Evolutionary conservation across 2,888 invertebrate species (phyloP).

Genomic region (Rambutsinella grinnellia): DNA sequence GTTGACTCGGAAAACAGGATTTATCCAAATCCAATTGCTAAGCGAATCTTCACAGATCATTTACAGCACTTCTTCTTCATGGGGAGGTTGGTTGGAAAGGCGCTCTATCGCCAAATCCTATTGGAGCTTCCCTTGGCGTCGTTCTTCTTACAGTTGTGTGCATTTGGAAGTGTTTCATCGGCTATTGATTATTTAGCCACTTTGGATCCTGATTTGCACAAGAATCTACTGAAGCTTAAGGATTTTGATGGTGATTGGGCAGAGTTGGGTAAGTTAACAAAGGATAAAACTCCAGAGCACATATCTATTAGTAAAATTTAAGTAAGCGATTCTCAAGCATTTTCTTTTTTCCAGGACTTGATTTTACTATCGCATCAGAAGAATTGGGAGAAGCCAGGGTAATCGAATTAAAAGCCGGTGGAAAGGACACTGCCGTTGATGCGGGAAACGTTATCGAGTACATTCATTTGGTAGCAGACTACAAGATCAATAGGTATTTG

Average conservation of each 20-base stretch:
- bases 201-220: slow-evolving; percentile 91
- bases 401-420: slow-evolving; percentile 92
- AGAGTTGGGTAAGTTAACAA: slow-evolving; percentile 60
- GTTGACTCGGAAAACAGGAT: slow-evolving; percentile 92
- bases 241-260: slow-evolving; percentile 86
- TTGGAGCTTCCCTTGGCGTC: slow-evolving; percentile 96
- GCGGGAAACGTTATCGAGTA: slow-evolving; percentile 95
- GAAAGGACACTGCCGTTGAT: slow-evolving; percentile 90
- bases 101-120: slow-evolving; percentile 93
- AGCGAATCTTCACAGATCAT: slow-evolving; percentile 86
- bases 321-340: too few relatives aligned
- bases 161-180: slow-evolving; percentile 82
- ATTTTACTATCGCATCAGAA: slow-evolving; percentile 92
- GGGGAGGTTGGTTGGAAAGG: slow-evolving; percentile 95
- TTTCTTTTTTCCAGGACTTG: slow-evolving; percentile 74
- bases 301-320: too few relatives aligned
- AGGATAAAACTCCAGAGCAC: too few relatives aligned
- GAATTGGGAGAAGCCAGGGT: slow-evolving; percentile 90
- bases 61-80: slow-evolving; percentile 94
- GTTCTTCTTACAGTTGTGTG: slow-evolving; percentile 91
- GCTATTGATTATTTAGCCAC: slow-evolving; percentile 95
- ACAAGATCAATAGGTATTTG: slow-evolving; percentile 92
- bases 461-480: slow-evolving; percentile 95
- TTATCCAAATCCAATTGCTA: slow-evolving; percentile 96
- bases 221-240: slow-evolving; percentile 89